Conservation (phyloP, 1,140 invertebrate species). For the Drosophila repletoides region DNA sequence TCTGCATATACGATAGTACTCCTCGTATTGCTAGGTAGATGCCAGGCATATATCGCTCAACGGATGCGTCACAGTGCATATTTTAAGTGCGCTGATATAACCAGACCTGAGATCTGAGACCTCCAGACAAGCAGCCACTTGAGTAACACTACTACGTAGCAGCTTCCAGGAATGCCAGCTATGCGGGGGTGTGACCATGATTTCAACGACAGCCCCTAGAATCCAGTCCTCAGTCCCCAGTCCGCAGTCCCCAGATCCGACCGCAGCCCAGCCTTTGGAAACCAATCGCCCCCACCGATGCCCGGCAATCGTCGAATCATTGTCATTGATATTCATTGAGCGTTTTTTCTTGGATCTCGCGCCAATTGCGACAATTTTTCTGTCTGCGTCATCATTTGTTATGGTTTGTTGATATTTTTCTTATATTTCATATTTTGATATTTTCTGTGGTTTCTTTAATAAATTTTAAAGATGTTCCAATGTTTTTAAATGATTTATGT, state of each 20-base stretch:
- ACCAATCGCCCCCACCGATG: not conserved
- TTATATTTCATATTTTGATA: no score
- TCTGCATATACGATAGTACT: conserved; percentile 50
- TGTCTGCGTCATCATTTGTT: conserved; percentile 68
- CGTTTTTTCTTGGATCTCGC: conserved; percentile 36
- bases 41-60: conserved; percentile 41
- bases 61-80: conserved; percentile 74
- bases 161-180: conserved; percentile 64
- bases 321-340: conserved; percentile 68
- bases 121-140: conserved; percentile 51
- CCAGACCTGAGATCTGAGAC: no score
- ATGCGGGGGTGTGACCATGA: conserved; percentile 67
- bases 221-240: not conserved
- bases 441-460: conserved; percentile 13
- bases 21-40: conserved; percentile 29
- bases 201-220: conserved; percentile 1
- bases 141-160: conserved; percentile 34
- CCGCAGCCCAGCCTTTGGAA: not conserved
- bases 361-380: conserved; percentile 71
- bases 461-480: conserved; percentile 28
- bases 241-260: not conserved
- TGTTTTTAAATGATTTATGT: conserved; percentile 65
- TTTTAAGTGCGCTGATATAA: conserved; percentile 73
- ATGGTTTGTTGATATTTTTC: conserved; percentile 50
- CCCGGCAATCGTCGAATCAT: conserved; percentile 16